Evolutionary conservation across 2,888 invertebrate genomes (phyloP), one percentile per base, ranked within the genome.

Genomic region (Helobdella robusta): DNA sequence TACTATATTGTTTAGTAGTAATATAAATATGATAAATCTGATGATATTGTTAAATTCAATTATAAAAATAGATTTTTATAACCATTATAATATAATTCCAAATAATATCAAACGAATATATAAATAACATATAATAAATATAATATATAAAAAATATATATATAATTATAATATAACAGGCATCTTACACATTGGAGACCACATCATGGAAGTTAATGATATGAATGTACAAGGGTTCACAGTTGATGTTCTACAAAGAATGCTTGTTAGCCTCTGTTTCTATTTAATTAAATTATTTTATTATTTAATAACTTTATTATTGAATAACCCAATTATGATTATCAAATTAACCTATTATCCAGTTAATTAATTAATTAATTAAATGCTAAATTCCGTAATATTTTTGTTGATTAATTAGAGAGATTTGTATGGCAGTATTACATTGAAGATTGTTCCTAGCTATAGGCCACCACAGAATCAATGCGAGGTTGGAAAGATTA

Each of bases 161-260:
- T 59, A 34, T 35, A 25, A 11, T 52, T 71, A 25, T 30, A 15
- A 32, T 18, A 20, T 30, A 72, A 34, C 73, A 82, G 95, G 94
- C 66, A 97, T 97, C 32, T 84, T 98, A 71, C 97, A 98, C 81
- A 97, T 98, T 63, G 97, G 97, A 59, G 98, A 98, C 81, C 97
- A 98, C 83, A 98, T 98, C 79, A 85, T 92, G 76, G 98, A 98
- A 84, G 98, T 98, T 80, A 98, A 98, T 83, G 93, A 93, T 63
- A 88, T 80, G 56, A 89, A 91, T 66, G 97, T 98, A 73, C 88
- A 89, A 78, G 93, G 97, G 82, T 93, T 97, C 82, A 89, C 92
- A 58, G 97, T 97, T 74, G 92, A 91, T 77, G 88, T 90, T 77
- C 85, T 98, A 77, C 98, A 98, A 84, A 87, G 89, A 83, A 91